A percentile compares a stretch with the other conserved stretches of the same genome.
Conservation (phyloP, 2,888 invertebrate species). For the Galerucella pusilla region DNA sequence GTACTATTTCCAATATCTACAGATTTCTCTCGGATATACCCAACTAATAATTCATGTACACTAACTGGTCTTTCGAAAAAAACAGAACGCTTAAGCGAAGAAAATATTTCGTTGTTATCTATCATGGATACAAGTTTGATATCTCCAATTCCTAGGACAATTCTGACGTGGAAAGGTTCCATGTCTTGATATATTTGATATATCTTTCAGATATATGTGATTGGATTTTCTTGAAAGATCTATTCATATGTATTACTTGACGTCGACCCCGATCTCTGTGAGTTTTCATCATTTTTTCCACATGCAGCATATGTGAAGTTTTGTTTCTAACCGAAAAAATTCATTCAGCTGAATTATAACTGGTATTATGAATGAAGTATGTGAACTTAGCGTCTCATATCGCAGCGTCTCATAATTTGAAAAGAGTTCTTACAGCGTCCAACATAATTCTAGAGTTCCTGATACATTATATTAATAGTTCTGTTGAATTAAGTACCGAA, state of each 20-base stretch:
- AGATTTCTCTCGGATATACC: background rate
- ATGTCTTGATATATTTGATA: conserved; percentile 34
- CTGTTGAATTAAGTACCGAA: too few relatives aligned
- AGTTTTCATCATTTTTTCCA: conserved; percentile 6
- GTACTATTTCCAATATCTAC: conserved; percentile 10
- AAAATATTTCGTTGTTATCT: conserved; percentile 33
- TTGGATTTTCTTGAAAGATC: conserved; percentile 31
- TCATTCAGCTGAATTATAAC: too few relatives aligned
- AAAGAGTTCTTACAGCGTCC: too few relatives aligned
- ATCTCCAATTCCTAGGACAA: conserved; percentile 35
- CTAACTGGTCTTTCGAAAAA: conserved; percentile 12
- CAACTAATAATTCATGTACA: conserved; percentile 29
- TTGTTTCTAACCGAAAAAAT: background rate
- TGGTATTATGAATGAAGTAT: too few relatives aligned
- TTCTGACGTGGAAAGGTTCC: conserved; percentile 27
- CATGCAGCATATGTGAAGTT: background rate
- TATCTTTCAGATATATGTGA: conserved; percentile 32
- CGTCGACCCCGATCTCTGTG: background rate
- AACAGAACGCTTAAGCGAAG: conserved; percentile 4
- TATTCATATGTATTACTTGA: conserved; percentile 31
- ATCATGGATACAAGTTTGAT: conserved; percentile 31
- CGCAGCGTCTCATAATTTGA: too few relatives aligned
- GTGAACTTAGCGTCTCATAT: too few relatives aligned
- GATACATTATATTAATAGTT: too few relatives aligned
- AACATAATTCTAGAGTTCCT: too few relatives aligned